Evolutionary conservation across 1,140 invertebrate genomes (phyloP), one percentile per base, ranked within the genome.

Genomic region (Vanessa tameamea): DNA sequence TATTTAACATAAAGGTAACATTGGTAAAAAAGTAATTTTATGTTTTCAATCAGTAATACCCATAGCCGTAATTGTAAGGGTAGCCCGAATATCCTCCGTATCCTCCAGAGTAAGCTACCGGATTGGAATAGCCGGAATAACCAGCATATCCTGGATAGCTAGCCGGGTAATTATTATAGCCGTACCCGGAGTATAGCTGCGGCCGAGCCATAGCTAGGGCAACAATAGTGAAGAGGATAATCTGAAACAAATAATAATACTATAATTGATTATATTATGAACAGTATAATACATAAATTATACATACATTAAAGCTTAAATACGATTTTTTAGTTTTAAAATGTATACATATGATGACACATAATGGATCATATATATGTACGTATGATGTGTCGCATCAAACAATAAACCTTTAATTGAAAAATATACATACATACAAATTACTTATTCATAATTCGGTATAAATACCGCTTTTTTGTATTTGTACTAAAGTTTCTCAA

Each of bases 71-170:
- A 70, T 73, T 89, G 69, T 87, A 89, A 0, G 87, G 83, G 2
- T 83, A 87, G 65, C 76, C 81, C 16, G 76, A 81, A 57, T 89
- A 89, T 0, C 72, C 66, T 0, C 83, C 81, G 55, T 91, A 91
- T 20, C 77, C 76, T 20, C 77, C 76, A 9, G 82, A 80, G 73
- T 87, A 89, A 64, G 79, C 76, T 47, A 80, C 72, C n/a, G 91
- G 90, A 78, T 75, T 89, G 14, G 82, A 78, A 75, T 92, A 91
- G 31, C 87, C 86, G 43, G 87, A 89, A 79, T 92, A 91, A 59
- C 88, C 85, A 64, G 87, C 86, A 79, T 91, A 93, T 67, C 91
- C 84, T 51, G 89, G 88, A 78, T 87, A 90, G 8, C 82, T 75
- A 37, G 72, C 69, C 13, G 79, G 82, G 73, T 90, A 89, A 63